Evolutionary conservation across 1,140 invertebrate species (phyloP).

Genomic region (Arion vulgaris): DNA sequence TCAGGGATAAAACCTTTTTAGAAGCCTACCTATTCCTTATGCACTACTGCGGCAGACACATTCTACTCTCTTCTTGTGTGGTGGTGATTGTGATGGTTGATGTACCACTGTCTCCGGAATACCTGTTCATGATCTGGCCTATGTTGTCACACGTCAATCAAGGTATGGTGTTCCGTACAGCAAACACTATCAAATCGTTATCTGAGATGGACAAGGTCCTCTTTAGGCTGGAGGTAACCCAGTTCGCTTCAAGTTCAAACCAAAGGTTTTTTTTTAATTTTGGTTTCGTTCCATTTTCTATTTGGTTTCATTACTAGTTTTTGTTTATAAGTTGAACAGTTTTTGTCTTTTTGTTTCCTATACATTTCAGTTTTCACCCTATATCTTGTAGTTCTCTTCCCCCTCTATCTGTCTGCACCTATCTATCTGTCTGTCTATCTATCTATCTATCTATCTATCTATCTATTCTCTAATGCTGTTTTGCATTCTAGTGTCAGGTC

Average conservation of each 20-base stretch:
- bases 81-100: neutral
- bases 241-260: neutral
- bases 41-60: neutral
- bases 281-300: neutral
- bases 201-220: neutral
- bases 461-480: too few species aligned
- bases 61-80: neutral
- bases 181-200: neutral
- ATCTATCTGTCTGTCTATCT: too few species aligned
- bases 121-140: constrained; percentile 17
- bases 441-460: too few species aligned
- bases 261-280: neutral
- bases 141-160: neutral
- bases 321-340: too few species aligned
- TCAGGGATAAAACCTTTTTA: neutral
- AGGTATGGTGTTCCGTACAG: neutral
- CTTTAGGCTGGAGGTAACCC: constrained; percentile 22
- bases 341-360: too few species aligned
- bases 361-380: too few species aligned
- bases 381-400: too few species aligned
- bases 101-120: neutral
- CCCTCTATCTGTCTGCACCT: too few species aligned
- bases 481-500: too few species aligned
- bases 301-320: neutral
- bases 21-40: constrained; percentile 2